Evolutionary conservation across 2,113 vertebrate genomes (phyloP), one percentile per base, ranked within the genome.

Genomic region (Tachysurus vachellii): DNA sequence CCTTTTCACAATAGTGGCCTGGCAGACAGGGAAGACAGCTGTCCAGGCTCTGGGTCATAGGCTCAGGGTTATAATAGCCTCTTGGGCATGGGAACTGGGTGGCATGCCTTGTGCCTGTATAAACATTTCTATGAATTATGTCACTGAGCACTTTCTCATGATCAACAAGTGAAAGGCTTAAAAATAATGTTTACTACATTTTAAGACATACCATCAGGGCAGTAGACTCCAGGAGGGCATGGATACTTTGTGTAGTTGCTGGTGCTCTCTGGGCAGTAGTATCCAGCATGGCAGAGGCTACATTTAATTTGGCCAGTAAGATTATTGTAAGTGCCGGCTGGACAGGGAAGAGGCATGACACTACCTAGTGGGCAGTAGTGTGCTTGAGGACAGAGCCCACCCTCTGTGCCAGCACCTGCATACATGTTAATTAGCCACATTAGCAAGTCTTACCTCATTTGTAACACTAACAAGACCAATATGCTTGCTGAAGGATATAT

Each of bases 41-140:
- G 85, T 99, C 98, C 93, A 98, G 88, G 90, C 96, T 99, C 88
- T 98, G 97, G 54, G 95, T 95, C 96, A 96, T 94, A 23, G 93
- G 89, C 73, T 99, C 98, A 0, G 97, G 97, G 93, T 98, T 99
- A 90, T 97, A 99, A 94, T 99, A 99, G 54, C 98, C 97, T 42
- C 96, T 95, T 61, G 98, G 97, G 87, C 98, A 99, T 62, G 97
- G 97, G 76, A 97, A 98, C 93, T 97, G 95, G 0, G 95, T 96
- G 64, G 95, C 95, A 75, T 96, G 95, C 70, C 88, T 96, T 47
- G 97, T 98, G 84, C 96, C 98, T 99, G 89, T 31, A 86, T 83
- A 91, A 56, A 87, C 71, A 44, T 0, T 36, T 36, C n/a, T 62
- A 19, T 85, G 77, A 47, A 75, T 80, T 42, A 53, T 19, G 0